Percentiles rank a stretch among this genome's conserved stretches.
These are phyloP conservation scores for Psococerastis gibbosa DNA, from an alignment of 2,888 invertebrate species.

Conservation along the genomic window DNA sequence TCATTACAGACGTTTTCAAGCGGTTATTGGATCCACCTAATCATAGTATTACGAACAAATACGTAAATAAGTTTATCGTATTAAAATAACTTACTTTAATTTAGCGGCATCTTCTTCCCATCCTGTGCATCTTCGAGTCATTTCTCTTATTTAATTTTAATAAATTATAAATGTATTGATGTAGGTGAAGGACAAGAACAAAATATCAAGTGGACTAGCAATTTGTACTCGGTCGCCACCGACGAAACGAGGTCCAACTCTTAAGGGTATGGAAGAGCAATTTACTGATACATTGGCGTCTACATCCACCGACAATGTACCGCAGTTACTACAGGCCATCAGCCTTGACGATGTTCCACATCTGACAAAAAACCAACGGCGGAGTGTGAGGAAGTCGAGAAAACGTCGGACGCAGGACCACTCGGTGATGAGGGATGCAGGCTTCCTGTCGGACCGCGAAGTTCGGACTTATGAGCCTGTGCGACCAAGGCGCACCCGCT, in stretches of 20 bases:
- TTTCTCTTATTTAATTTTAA: no score
- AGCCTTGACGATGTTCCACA: background rate
- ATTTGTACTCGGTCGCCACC: constrained; percentile 16
- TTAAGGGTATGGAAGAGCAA: background rate
- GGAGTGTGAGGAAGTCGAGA: background rate
- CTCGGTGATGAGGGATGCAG: background rate
- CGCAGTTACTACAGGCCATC: background rate
- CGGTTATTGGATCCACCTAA: no score
- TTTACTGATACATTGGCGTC: background rate
- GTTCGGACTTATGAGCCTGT: background rate
- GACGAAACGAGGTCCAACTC: background rate
- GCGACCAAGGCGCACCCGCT: background rate
- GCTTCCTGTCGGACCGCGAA: background rate
- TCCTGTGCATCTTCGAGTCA: no score
- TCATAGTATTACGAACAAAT: no score
- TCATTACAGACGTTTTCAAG: no score
- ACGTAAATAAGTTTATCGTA: no score
- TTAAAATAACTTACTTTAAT: no score
- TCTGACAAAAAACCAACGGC: background rate
- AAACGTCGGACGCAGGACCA: background rate
- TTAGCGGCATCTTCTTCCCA: no score
- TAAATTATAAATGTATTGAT: no score
- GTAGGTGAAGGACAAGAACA: no score
- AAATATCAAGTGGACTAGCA: constrained; percentile 15
- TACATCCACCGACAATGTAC: background rate